Conservation (phyloP, 2,888 invertebrate species). For the Hemithea aestivaria region DNA sequence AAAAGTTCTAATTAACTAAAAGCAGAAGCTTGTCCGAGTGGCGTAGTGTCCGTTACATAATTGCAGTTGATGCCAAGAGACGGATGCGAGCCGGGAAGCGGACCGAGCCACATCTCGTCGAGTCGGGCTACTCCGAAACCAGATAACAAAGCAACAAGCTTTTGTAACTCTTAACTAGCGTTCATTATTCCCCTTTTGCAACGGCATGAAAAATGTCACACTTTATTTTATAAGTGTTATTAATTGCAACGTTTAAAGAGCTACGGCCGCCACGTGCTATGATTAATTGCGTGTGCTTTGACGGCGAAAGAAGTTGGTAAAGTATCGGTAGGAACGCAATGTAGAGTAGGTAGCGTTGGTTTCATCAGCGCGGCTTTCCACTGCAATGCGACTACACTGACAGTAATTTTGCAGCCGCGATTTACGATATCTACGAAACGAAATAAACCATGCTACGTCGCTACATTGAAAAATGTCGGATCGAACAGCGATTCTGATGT, state of each 20-base stretch:
- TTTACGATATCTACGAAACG: slow-evolving; percentile 19
- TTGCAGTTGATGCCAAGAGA: slow-evolving; percentile 48
- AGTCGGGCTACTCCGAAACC: slow-evolving; percentile 19
- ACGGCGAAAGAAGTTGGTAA: slow-evolving; percentile 15
- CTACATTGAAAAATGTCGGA: slow-evolving; percentile 16
- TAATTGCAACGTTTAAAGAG: slow-evolving; percentile 1
- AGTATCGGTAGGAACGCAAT: slow-evolving; percentile 9
- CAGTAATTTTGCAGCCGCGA: slow-evolving; percentile 20
- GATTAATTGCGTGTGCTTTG: slow-evolving; percentile 15
- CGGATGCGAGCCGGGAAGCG: slow-evolving; percentile 41
- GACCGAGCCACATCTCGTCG: not conserved
- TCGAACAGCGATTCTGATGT: slow-evolving; percentile 6
- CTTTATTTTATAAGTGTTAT: not conserved
- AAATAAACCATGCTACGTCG: slow-evolving; percentile 8
- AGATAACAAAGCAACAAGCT: slow-evolving; percentile 11
- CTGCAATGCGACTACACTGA: slow-evolving; percentile 24
- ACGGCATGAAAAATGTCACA: not conserved
- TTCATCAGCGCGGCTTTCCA: slow-evolving; percentile 11
- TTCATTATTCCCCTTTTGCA: slow-evolving; percentile 1
- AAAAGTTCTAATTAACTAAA: slow-evolving; percentile 28
- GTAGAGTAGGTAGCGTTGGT: slow-evolving; percentile 3
- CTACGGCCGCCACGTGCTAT: slow-evolving; percentile 1
- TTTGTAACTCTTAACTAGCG: slow-evolving; percentile 8
- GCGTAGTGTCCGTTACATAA: slow-evolving; percentile 50
- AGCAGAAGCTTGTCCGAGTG: slow-evolving; percentile 30